Evolutionary conservation across 2,797 vertebrate genomes (phyloP), one percentile per base, ranked within the genome.

Genomic region (Phoebastria nigripes): DNA sequence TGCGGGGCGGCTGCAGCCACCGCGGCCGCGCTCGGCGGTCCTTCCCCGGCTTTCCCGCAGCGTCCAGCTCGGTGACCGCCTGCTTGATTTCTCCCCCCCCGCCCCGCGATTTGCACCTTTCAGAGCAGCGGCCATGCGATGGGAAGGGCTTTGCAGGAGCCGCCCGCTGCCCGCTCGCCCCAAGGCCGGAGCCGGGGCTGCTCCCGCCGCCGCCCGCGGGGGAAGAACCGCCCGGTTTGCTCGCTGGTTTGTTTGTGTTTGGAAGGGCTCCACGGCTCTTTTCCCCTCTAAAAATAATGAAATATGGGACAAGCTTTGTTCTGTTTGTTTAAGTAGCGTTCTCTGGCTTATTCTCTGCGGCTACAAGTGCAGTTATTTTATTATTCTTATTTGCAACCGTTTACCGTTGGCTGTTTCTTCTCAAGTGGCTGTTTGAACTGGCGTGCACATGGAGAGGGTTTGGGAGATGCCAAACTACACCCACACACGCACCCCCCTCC

Each of bases 241-340:
- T 52, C 47, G 25, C 67, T 61, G 7, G 90, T 85, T 88, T 94
- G 67, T 94, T 93, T 95, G 93, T 88, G 79, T 91, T 95, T 88
- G 93, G 82, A 77, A 94, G 6, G 61, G 51, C 61, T 94, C 71
- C 88, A 7, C 90, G 20, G 79, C 74, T 95, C 85, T 46, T 72
- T 94, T 28, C 59, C 59, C 58, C 82, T 82, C 67, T 83, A 80
- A 95, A 96, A 95, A 94, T 82, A 62, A 93, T 88, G 95, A 95
- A 95, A 91, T 93, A 95, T 59, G 90, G 85, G 59, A 47, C 71
- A 25, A 85, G 93, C 92, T 93, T 62, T 41, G 76, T 66, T 90
- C 71, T 93, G 95, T 96, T 95, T 96, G 96, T 96, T 96, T 96
- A 96, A 96, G 96, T 93, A 96, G 93, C 88, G 2, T 95, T 91